Conservation (phyloP, 1,140 invertebrate species). For the Ditylenchus dipsaci region DNA sequence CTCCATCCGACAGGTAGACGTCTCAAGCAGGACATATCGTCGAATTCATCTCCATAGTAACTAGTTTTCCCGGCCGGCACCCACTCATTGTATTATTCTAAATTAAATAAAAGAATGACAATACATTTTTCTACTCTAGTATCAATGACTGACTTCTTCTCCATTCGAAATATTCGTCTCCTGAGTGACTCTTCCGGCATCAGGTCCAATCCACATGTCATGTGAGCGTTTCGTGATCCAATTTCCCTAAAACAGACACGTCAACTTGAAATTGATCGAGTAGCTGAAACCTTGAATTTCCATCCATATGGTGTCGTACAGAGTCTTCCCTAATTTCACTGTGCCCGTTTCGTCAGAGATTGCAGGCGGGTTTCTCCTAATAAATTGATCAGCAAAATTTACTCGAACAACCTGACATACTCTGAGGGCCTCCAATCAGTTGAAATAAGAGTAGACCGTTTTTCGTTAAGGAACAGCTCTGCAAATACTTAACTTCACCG, state of each 20-base stretch:
- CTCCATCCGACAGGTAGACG: slow-evolving; percentile 29
- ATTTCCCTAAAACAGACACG: slow-evolving; percentile 24
- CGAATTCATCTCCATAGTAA: slow-evolving; percentile 32
- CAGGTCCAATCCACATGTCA: slow-evolving; percentile 46
- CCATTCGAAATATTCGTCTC: slow-evolving; percentile 47
- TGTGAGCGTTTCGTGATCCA: slow-evolving; percentile 39
- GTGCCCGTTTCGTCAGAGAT: slow-evolving; percentile 39
- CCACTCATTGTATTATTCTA: slow-evolving; percentile 27
- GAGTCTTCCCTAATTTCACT: slow-evolving; percentile 26
- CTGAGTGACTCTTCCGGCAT: slow-evolving; percentile 31
- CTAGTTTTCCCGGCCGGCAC: slow-evolving; percentile 20
- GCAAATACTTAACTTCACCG: slow-evolving; percentile 38
- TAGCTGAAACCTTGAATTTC: slow-evolving; percentile 30
- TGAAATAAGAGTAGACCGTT: slow-evolving; percentile 28
- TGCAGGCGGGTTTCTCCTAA: slow-evolving; percentile 1
- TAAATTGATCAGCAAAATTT: not conserved
- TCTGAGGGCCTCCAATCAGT: slow-evolving; percentile 26
- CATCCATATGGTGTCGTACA: slow-evolving; percentile 29
- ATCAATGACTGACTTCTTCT: slow-evolving; percentile 32
- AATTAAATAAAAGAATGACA: too few species aligned
- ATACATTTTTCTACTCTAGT: too few species aligned
- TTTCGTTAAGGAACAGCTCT: slow-evolving; percentile 38
- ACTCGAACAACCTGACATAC: slow-evolving; percentile 1
- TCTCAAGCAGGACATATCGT: slow-evolving; percentile 11
- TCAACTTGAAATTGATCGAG: slow-evolving; percentile 1